These are phyloP conservation scores for Zaprionus camerounensis DNA, from an alignment of 1,140 invertebrate species.

Conservation along the genomic window DNA sequence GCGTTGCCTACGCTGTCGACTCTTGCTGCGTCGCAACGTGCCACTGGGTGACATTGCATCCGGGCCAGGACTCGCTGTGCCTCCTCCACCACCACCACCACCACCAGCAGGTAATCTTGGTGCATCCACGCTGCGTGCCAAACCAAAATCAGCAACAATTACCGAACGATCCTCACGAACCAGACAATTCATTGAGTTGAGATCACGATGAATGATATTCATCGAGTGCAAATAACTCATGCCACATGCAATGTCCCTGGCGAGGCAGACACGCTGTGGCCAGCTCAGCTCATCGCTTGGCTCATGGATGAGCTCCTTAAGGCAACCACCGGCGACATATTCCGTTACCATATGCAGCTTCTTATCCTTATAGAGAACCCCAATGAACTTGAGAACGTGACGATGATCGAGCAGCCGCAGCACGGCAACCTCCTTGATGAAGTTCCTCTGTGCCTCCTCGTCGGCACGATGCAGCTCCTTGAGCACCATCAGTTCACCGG, in stretches of 20 bases:
- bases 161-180: conserved; percentile 95
- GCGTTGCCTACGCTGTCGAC: conserved; percentile 85
- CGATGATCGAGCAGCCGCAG: conserved; percentile 94
- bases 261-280: conserved; percentile 92
- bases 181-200: conserved; percentile 98
- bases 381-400: conserved; percentile 96
- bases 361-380: conserved; percentile 96
- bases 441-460: conserved; percentile 96
- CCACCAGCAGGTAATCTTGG: conserved; percentile 58
- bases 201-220: conserved; percentile 97
- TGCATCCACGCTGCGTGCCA: conserved; percentile 94
- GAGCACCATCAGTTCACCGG: conserved; percentile 96
- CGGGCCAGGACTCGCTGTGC: conserved; percentile 3
- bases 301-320: conserved; percentile 92
- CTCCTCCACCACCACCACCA: conserved; percentile 11
- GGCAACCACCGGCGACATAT: conserved; percentile 95
- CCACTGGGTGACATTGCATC: conserved; percentile 80
- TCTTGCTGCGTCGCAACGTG: conserved; percentile 84
- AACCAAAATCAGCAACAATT: conserved; percentile 97
- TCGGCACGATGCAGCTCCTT: conserved; percentile 97
- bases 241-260: conserved; percentile 95
- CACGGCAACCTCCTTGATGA: conserved; percentile 97
- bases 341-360: conserved; percentile 96
- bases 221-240: conserved; percentile 97
- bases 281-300: conserved; percentile 88